phyloP scores from a whole-genome alignment of 2,888 invertebrate species.

The Apamea monoglypha region DNA sequence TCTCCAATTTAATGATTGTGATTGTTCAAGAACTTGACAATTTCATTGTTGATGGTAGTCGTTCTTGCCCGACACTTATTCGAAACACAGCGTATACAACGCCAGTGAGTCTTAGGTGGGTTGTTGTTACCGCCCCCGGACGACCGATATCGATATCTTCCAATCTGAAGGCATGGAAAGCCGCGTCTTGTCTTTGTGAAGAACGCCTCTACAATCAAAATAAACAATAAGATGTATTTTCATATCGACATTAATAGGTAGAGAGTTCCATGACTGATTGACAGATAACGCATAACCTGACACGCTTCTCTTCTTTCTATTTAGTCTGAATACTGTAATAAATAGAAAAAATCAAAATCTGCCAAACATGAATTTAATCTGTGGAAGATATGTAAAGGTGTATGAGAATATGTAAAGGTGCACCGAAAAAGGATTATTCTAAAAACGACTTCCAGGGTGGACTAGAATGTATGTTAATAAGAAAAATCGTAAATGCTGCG shows the following conservation, averaged over 20 bases:
- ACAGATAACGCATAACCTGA: not conserved
- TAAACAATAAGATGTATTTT: not conserved
- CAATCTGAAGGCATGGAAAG: slow-evolving; percentile 48
- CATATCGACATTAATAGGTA: not conserved
- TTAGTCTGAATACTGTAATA: no score
- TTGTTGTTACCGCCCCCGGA: slow-evolving; percentile 9
- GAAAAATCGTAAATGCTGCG: not conserved
- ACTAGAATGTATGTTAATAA: not conserved
- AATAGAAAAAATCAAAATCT: not conserved
- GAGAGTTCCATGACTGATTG: not conserved
- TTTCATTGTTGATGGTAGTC: slow-evolving; percentile 33
- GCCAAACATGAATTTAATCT: not conserved
- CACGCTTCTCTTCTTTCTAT: no score
- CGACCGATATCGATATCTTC: slow-evolving; percentile 31
- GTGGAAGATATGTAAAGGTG: not conserved
- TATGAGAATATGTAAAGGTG: not conserved
- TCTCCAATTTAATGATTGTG: slow-evolving; percentile 44
- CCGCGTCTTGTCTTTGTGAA: slow-evolving; percentile 47
- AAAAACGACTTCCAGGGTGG: not conserved
- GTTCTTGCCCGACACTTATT: slow-evolving; percentile 42
- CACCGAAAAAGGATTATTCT: not conserved
- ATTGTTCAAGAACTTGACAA: slow-evolving; percentile 32
- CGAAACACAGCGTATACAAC: slow-evolving; percentile 27
- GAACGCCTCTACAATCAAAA: slow-evolving; percentile 31
- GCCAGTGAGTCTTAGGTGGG: slow-evolving; percentile 43